These are phyloP conservation scores for Lycaon pictus DNA, from an alignment of 2,113 vertebrate species.

Conservation along the genomic window DNA sequence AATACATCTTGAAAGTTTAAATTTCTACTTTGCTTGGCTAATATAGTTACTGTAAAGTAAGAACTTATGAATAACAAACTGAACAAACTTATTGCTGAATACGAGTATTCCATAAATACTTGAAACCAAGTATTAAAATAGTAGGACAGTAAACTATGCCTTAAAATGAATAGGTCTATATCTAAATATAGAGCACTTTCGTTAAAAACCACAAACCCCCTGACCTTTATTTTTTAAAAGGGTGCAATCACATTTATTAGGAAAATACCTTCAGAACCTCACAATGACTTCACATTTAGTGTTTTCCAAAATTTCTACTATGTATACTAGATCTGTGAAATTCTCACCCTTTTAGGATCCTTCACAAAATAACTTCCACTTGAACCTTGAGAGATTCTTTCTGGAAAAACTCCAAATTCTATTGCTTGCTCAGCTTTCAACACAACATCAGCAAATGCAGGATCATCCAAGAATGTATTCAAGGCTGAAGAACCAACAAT, in stretches of 20 bases:
- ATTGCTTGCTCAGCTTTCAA: constrained; percentile 94
- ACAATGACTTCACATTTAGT: constrained; percentile 51
- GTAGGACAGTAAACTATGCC: background rate
- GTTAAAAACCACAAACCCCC: background rate
- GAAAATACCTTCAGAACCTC: constrained; percentile 59
- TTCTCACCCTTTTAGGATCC: constrained; percentile 95
- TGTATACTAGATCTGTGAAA: constrained; percentile 37
- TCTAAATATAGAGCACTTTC: background rate
- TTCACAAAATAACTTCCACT: constrained; percentile 99
- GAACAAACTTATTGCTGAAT: constrained; percentile 5
- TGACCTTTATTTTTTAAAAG: constrained; percentile 55
- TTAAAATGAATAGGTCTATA: constrained; percentile 30
- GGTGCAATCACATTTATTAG: constrained; percentile 29
- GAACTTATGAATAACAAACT: background rate
- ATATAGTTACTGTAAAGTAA: background rate
- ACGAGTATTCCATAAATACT: constrained; percentile 2
- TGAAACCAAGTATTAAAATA: constrained; percentile 43
- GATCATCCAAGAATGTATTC: constrained; percentile 94
- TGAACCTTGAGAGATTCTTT: constrained; percentile 97
- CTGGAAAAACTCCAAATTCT: constrained; percentile 93
- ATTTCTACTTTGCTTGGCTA: background rate
- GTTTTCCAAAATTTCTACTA: constrained; percentile 55
- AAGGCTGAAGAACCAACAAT: constrained; percentile 88
- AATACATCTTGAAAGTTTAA: constrained; percentile 25
- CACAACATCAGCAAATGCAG: constrained; percentile 94